Evolutionary conservation across 2,888 invertebrate species (phyloP), one percentile per base, ranked within the genome.

Genomic region (Chironomus tentans): DNA sequence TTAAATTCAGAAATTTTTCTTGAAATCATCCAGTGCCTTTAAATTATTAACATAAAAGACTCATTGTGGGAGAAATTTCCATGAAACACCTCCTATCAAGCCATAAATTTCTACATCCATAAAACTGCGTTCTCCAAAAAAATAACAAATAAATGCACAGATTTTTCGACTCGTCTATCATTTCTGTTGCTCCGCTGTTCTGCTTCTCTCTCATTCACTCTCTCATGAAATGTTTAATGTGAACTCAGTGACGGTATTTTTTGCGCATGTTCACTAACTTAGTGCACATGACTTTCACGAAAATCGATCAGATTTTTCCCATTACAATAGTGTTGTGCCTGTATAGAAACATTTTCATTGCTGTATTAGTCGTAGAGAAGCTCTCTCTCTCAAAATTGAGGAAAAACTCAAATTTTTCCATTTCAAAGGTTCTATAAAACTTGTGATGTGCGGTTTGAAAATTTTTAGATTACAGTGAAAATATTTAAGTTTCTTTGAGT

Each of bases 281-380:
- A 18, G n/a, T 18, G 18, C 56, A 56, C 56, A 56, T 56, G 56
- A 56, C 56, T 65, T 65, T 65, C 24, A 65, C 13, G 65, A 65
- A 65, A 65, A 65, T 65, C 65, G 65, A 65, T 65, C 65, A 65
- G 65, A 21, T 65, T 65, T 65, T 65, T 65, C 65, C 21, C 65
- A 65, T 65, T 22, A 21, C 21, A 13, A 5, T 12, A 21, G 22
- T 24, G 65, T 65, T 65, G 62, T 65, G 62, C 24, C 24, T 24
- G 21, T 21, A 24, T 22, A 62, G 18, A 18, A 2, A 62, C n/a
- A 21, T 21, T 2, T 24, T 4, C 2, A 56, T 65, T 65, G 21
- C 24, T 65, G 65, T 65, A 24, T 65, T 24, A 65, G 65, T 24
- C 13, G 24, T 65, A 12, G 24, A 65, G 12, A 3, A 65, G 18